phyloP scores from a whole-genome alignment of 2,888 invertebrate species.

The Colostygia pectinataria region DNA sequence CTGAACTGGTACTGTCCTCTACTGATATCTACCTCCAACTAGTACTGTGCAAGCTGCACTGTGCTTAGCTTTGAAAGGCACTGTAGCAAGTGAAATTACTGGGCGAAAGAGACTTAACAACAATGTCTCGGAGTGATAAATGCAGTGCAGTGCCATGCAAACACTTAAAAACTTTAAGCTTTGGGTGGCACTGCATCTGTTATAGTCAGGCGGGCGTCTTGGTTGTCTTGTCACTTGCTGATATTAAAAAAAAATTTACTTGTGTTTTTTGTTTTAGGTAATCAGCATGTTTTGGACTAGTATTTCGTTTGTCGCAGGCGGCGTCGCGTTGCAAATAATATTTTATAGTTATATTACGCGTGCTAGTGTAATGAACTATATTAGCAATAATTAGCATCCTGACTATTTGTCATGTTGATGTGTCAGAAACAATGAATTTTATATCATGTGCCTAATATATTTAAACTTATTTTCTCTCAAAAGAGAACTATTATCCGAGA shows the following conservation, averaged over 20 bases:
- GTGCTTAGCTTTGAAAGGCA: too few species aligned
- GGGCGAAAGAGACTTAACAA: too few species aligned
- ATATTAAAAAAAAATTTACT: not conserved
- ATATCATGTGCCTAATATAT: slow-evolving; percentile 14
- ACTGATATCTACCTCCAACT: too few species aligned
- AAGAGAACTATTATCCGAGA: not conserved
- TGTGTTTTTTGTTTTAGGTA: slow-evolving; percentile 23
- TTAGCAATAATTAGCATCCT: slow-evolving; percentile 1
- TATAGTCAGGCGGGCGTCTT: too few species aligned
- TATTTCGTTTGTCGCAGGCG: slow-evolving; percentile 19
- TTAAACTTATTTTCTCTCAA: slow-evolving; percentile 3
- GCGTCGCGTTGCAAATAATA: slow-evolving; percentile 13
- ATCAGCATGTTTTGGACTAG: not conserved
- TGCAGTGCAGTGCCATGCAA: too few species aligned
- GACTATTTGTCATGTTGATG: not conserved
- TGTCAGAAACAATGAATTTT: slow-evolving; percentile 11
- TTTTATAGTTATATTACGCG: not conserved
- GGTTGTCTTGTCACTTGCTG: too few species aligned
- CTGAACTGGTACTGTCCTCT: too few species aligned
- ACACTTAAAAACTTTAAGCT: too few species aligned
- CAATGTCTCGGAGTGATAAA: too few species aligned
- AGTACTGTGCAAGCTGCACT: too few species aligned
- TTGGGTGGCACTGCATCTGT: too few species aligned
- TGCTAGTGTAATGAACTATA: slow-evolving; percentile 11
- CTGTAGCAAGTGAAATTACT: too few species aligned